Percentiles rank a stretch among this genome's conserved stretches.
Evolutionary conservation across 2,888 invertebrate genomes (phyloP).

Genomic region (Coelogynopora nodosa): DNA sequence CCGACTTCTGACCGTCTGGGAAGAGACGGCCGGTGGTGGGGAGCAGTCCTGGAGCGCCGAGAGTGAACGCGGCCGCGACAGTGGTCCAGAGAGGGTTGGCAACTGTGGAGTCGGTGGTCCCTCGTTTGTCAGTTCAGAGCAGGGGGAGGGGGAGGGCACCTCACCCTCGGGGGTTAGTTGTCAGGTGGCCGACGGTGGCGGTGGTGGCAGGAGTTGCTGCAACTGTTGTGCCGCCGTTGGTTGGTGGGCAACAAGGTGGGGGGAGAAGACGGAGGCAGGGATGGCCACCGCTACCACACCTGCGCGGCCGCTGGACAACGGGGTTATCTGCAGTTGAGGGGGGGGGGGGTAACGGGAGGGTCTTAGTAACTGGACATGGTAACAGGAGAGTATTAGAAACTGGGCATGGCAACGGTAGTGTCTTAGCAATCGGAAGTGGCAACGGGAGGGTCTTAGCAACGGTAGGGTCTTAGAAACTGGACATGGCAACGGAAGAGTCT

Average conservation of each 20-base stretch:
- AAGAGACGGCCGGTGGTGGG: background rate
- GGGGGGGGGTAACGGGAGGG: no score
- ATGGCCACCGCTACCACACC: constrained; percentile 67
- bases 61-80: background rate
- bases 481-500: no score
- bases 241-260: background rate
- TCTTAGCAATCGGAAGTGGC: no score
- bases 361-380: no score
- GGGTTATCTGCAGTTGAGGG: constrained; percentile 58
- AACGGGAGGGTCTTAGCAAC: no score
- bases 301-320: constrained; percentile 77
- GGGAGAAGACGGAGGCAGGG: background rate
- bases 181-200: background rate
- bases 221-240: no score
- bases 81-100: background rate
- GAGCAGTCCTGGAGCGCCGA: background rate
- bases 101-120: background rate
- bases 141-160: background rate
- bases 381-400: no score
- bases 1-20: background rate
- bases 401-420: no score
- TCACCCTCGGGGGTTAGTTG: background rate
- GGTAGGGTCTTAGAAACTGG: no score
- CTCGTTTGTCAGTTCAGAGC: no score
- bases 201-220: background rate